Evolutionary conservation across 2,888 invertebrate species (phyloP).

Genomic region (Argyra leucocephala): DNA sequence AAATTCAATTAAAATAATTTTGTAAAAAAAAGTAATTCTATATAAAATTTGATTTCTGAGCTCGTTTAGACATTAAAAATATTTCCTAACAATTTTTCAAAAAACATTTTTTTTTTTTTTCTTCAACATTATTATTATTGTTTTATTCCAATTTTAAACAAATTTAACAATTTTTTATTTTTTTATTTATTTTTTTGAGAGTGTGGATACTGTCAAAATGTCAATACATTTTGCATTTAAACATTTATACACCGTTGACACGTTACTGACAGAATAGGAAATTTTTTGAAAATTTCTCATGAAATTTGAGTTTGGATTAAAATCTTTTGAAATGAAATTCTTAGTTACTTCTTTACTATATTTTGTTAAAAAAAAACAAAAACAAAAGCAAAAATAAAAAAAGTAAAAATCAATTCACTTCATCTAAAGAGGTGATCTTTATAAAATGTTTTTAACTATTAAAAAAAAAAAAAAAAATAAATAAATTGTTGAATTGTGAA

Average conservation of each 20-base stretch:
- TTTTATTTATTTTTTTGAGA: too few relatives aligned
- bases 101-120: too few relatives aligned
- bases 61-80: too few relatives aligned
- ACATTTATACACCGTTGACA: not conserved
- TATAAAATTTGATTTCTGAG: too few relatives aligned
- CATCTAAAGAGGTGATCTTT: not conserved
- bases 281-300: not conserved
- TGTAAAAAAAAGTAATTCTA: too few relatives aligned
- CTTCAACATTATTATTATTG: too few relatives aligned
- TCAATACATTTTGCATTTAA: not conserved
- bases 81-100: too few relatives aligned
- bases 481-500: not conserved
- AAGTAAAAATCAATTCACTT: not conserved
- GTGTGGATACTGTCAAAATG: not conserved
- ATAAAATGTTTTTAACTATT: not conserved
- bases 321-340: not conserved
- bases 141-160: too few relatives aligned
- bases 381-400: too few relatives aligned
- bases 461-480: not conserved
- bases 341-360: not conserved
- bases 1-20: too few relatives aligned
- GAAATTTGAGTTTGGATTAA: not conserved
- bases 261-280: not conserved
- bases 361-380: not conserved
- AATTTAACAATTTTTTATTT: too few relatives aligned